Evolutionary conservation across 2,888 invertebrate genomes (phyloP), one percentile per base, ranked within the genome.

Genomic region (Scaptomyza tumidula): DNA sequence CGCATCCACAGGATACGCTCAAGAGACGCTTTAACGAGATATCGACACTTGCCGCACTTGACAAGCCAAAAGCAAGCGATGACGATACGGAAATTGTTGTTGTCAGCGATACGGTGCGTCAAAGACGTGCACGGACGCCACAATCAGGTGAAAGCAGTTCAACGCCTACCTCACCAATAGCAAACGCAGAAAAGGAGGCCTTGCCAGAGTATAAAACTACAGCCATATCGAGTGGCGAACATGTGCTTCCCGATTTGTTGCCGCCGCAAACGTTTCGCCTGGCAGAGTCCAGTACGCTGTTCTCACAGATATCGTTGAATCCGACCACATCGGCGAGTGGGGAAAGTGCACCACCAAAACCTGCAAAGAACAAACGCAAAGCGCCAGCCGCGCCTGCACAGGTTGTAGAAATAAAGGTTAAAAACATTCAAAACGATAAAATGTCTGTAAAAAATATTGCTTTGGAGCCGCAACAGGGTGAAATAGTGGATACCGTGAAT

Each of bases 361-460:
- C 85, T 9, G 39, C 48, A 1, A 70, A 87, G 61, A 91, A 90
- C 78, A 91, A 90, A 52, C 88, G 90, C 2, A 88, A 88, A 55
- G 71, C 81, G 1, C 80, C 80, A 0, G 63, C 66, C 48, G 88
- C 64, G 11, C 93, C 6, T 0, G 87, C 91, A 55, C 94, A 94
- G 76, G 93, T 95, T 74, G 96, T 96, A 13, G 96, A 94, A 84
- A 94, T 96, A 1, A 94, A 93, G 72, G 95, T 94, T 85, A 94
- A 93, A 86, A 95, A 96, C 90, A 95, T 96, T 53, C 91, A 94
- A 1, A 95, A 95, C 88, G 94, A 95, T 14, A 93, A 94, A 64
- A 94, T 95, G 75, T 93, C 93, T 6, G 92, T 91, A 41, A 87
- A 87, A 53, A 90, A 86, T 58, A 90, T 91, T 39, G 90, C 80